Evolutionary conservation across 2,113 vertebrate genomes (phyloP).

Genomic region (Pachyramphus minor): DNA sequence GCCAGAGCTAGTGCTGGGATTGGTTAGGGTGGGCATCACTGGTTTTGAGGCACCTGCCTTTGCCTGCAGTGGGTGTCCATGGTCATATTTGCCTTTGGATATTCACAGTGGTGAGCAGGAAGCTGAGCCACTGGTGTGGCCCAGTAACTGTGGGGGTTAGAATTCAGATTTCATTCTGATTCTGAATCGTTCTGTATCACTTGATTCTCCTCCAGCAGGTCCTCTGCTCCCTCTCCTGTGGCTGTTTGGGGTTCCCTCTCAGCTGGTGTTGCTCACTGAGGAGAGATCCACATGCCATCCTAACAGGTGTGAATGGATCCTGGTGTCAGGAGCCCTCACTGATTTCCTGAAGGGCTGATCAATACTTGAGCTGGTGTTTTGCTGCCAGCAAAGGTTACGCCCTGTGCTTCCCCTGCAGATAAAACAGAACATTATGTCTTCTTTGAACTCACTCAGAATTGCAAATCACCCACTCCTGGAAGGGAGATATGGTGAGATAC

Average conservation of each 20-base stretch:
- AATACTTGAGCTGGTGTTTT: fast-evolving
- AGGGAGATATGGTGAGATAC: fast-evolving
- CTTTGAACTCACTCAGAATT: background rate
- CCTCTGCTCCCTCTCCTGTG: background rate
- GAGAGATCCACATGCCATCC: fast-evolving
- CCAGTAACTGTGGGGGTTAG: fast-evolving
- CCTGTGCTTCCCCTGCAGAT: background rate
- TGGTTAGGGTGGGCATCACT: fast-evolving
- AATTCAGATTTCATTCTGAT: background rate
- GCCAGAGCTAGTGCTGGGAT: fast-evolving
- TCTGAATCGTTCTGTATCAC: too few relatives aligned
- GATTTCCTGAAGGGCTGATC: background rate
- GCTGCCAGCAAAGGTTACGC: background rate
- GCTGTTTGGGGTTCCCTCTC: fast-evolving
- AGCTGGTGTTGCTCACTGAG: fast-evolving
- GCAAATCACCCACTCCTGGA: background rate
- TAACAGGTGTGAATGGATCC: fast-evolving
- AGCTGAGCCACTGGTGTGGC: background rate
- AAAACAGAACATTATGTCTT: background rate
- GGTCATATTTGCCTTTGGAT: fast-evolving
- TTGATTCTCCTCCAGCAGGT: background rate
- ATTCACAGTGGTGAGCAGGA: fast-evolving
- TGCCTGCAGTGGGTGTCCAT: fast-evolving
- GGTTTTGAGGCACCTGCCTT: fast-evolving
- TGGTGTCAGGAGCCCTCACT: fast-evolving